phyloP scores from a whole-genome alignment of 2,113 vertebrate species.

The Prietella phreatophila region DNA sequence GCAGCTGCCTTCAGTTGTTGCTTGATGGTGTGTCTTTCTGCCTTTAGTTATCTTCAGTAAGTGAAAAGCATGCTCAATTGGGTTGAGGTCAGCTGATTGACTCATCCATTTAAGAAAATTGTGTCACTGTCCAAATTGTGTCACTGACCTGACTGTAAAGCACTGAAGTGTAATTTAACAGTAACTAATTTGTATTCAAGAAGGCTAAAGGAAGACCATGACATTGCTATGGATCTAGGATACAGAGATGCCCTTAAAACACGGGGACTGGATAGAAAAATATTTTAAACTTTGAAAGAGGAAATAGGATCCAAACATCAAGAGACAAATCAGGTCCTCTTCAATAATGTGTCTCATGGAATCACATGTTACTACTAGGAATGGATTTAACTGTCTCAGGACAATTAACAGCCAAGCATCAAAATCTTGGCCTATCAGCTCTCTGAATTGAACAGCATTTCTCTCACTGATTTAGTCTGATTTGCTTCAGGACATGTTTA shows the following conservation, averaged over 20 bases:
- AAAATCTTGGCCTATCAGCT: neutral
- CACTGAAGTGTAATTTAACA: no score
- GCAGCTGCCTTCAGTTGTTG: no score
- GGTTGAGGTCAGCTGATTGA: no score
- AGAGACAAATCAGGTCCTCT: neutral
- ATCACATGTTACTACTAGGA: neutral
- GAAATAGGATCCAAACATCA: neutral
- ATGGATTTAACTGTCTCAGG: neutral
- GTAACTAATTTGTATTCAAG: neutral
- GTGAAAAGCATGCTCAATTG: no score
- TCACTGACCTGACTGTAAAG: neutral
- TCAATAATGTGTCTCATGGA: neutral
- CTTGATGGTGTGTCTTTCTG: no score
- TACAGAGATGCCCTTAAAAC: neutral
- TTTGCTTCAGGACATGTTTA: conserved; percentile 9
- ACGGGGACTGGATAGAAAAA: neutral
- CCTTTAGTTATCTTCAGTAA: no score
- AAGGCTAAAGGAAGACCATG: neutral
- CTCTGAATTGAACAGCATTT: neutral
- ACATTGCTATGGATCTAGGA: neutral
- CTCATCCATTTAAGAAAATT: no score
- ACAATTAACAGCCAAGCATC: neutral
- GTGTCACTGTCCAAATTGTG: no score
- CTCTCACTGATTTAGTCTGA: conserved; percentile 3
- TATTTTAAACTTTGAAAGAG: neutral